phyloP scores from a whole-genome alignment of 2,113 vertebrate species.

The Helogale parvula region DNA sequence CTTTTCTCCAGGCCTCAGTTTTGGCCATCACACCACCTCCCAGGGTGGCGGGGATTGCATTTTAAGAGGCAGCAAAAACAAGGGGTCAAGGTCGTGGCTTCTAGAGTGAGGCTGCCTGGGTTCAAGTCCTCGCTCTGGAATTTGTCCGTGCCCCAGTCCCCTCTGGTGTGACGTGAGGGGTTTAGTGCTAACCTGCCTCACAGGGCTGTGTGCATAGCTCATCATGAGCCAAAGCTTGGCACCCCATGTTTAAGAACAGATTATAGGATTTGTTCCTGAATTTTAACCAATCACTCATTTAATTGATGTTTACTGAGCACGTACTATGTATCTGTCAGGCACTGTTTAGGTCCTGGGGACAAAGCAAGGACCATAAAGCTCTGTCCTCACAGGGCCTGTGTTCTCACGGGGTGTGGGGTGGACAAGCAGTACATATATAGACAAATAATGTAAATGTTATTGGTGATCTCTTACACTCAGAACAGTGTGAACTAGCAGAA shows the following conservation, averaged over 20 bases:
- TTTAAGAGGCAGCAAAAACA: background rate
- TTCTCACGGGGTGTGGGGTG: background rate
- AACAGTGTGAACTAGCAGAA: background rate
- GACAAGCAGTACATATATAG: background rate
- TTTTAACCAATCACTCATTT: background rate
- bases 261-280: background rate
- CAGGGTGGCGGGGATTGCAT: background rate
- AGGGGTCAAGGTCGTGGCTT: background rate
- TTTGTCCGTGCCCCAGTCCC: background rate
- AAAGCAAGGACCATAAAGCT: background rate
- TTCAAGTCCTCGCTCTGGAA: background rate
- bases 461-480: background rate
- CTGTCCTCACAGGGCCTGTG: background rate
- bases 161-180: background rate
- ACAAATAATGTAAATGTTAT: background rate
- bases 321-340: rapidly evolving
- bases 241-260: background rate
- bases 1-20: background rate
- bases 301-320: background rate
- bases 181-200: background rate
- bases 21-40: background rate
- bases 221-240: background rate
- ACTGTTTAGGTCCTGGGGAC: background rate
- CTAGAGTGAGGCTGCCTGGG: too few species aligned
- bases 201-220: background rate